Percentiles rank a stretch among this genome's conserved stretches.
These are phyloP conservation scores for Mamestra configurata DNA, from an alignment of 1,140 invertebrate genomes.

Conservation along the genomic window DNA sequence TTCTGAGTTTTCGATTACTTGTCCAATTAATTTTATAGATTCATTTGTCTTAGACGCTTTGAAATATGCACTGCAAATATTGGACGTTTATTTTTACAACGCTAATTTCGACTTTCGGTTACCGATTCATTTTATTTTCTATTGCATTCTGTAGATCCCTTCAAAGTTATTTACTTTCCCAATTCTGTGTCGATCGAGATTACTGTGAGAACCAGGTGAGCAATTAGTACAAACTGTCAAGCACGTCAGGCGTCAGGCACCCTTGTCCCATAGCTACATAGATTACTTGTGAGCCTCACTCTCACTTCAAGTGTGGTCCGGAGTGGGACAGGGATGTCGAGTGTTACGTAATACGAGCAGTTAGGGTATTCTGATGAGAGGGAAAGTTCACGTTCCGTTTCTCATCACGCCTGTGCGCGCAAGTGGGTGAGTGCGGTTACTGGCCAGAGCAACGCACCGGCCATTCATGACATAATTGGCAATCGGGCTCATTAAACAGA, in stretches of 20 bases:
- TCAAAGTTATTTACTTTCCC: background rate
- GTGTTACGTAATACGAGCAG: conserved; percentile 63
- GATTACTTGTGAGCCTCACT: conserved; percentile 47
- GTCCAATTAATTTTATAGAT: conserved; percentile 88
- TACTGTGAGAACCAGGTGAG: conserved; percentile 33
- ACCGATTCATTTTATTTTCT: conserved; percentile 17
- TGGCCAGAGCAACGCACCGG: conserved; percentile 79
- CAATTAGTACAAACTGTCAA: conserved; percentile 31
- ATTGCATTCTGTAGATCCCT: background rate
- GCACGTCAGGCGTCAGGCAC: conserved; percentile 11
- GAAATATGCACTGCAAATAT: conserved; percentile 71
- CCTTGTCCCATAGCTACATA: conserved; percentile 30
- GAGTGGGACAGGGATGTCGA: conserved; percentile 55
- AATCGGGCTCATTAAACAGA: conserved; percentile 70
- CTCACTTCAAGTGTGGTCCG: conserved; percentile 46
- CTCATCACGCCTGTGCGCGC: conserved; percentile 80
- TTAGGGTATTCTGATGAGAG: conserved; percentile 79
- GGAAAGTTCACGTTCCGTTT: conserved; percentile 81
- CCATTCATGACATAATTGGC: conserved; percentile 84
- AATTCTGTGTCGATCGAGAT: background rate
- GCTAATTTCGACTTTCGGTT: conserved; percentile 32
- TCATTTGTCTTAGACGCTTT: conserved; percentile 84
- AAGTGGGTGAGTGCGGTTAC: conserved; percentile 85
- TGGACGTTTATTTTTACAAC: conserved; percentile 52
- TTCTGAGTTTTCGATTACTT: conserved; percentile 88